Conservation (phyloP, 2,113 vertebrate genomes). For the Poecilia latipinna region DNA sequence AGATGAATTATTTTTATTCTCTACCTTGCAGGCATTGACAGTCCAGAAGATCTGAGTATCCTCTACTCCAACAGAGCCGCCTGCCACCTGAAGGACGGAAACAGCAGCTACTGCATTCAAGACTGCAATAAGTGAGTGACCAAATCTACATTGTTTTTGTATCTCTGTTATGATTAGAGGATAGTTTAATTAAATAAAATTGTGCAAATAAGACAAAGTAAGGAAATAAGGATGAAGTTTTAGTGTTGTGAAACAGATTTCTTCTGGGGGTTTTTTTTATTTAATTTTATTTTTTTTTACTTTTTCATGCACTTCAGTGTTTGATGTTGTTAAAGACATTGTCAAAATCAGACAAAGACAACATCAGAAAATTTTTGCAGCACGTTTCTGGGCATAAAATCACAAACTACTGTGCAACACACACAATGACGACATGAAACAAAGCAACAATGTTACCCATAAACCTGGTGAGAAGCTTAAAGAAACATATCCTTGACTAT, state of each 20-base stretch:
- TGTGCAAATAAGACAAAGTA: not conserved
- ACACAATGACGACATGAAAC: too few relatives aligned
- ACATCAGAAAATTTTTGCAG: too few relatives aligned
- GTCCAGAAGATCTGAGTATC: slow-evolving; percentile 87
- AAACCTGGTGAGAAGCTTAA: too few relatives aligned
- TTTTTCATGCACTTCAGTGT: too few relatives aligned
- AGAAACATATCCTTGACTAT: too few relatives aligned
- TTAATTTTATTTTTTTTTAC: too few relatives aligned
- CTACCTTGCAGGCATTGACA: slow-evolving; percentile 80
- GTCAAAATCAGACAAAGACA: too few relatives aligned
- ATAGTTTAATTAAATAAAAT: not conserved
- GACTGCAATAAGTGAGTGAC: slow-evolving; percentile 91
- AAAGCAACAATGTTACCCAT: too few relatives aligned
- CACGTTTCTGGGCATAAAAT: too few relatives aligned
- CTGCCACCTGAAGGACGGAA: slow-evolving; percentile 93
- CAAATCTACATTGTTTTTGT: not conserved
- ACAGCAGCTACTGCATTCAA: slow-evolving; percentile 89
- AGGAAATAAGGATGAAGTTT: not conserved
- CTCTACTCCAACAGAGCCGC: slow-evolving; percentile 96
- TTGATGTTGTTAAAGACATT: too few relatives aligned
- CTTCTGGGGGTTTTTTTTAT: too few relatives aligned
- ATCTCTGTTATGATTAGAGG: not conserved
- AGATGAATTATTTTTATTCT: slow-evolving; percentile 58
- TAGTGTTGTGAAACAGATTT: not conserved
- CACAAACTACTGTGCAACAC: too few relatives aligned